Evolutionary conservation across 2,888 invertebrate species (phyloP), one percentile per base, ranked within the genome.

Genomic region (Drosophila acutilabella): DNA sequence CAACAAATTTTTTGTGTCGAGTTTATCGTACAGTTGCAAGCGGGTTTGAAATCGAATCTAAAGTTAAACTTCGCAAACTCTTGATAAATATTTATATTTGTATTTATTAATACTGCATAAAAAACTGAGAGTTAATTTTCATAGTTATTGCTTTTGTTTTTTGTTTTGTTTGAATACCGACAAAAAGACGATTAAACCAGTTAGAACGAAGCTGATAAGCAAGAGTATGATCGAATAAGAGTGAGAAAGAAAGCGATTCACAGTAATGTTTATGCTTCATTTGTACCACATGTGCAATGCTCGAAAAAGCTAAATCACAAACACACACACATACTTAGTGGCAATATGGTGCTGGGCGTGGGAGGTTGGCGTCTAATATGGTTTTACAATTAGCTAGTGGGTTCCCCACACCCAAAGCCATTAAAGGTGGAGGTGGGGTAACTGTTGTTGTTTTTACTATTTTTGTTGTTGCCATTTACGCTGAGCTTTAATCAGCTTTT

Each of bases 191-290:
- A 18, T 18, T 45, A 44, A 61, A 59, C 54, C 69, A 61, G 64
- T 73, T 74, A 41, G 4, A 42, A 8, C 44, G 40, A 42, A 44
- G 11, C 26, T 4, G 1, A 33, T 10, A 5, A 16, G 18, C 4
- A 23, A 6, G 23, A 23, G 23, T 23, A 3, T 20, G 51, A 51
- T 30, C 30, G 41, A 14, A 16, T 40, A 30, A 58, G 18, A 30
- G 52, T 14, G 11, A 2, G 20, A 47, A 50, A 18, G 60, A 64
- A 54, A 61, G 64, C 68, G 50, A 73, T 73, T 78, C 57, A 73
- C 60, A 68, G 53, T 60, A 73, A 64, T 75, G 64, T 78, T 75
- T 73, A 68, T 75, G 74, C 57, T 47, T 72, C 61, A 41, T 67
- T 72, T 67, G 52, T 40, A 60, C 77, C 77, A 61, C 61, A 74